Evolutionary conservation across 1,140 invertebrate genomes (phyloP), one percentile per base, ranked within the genome.

Genomic region (Eueides isabella): DNA sequence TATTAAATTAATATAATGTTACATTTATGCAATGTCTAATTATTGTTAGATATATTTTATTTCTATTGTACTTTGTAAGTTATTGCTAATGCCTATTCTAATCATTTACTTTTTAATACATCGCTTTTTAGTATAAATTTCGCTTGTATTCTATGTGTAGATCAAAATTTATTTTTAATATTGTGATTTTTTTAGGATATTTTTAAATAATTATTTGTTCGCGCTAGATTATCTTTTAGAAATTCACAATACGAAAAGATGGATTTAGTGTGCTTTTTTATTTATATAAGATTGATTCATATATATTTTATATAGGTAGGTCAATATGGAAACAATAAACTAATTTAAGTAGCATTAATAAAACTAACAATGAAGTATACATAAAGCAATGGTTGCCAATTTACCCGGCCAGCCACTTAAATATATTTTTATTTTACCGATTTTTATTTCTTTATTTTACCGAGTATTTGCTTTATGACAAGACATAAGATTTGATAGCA

Each of bases 21-120:
- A 74, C 33, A 72, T 72, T 63, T 73, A 63, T 73, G 19, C 48
- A 72, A 64, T 72, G 28, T 68, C 19, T 41, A 44, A 68, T 38
- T 55, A 61, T 64, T 74, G 66, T 68, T 73, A 67, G 16, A 55
- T 62, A 61, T 55, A 55, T 55, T 55, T 55, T 55, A 55, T 26
- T 55, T 55, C 23, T 55, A 55, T 23, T 12, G 2, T 55, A 55
- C 5, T 3, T 55, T 55, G 48, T 55, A 55, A 23, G 48, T 55
- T 55, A 2, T 23, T 55, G 41, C 19, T 55, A 55, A 26, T 55
- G 44, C 19, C 19, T 12, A 38, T 55, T 7, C 23, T 12, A 9
- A 26, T 11, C 9, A n/a, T 23, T 55, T 26, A 6, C 9, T 48
- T 38, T 38, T 38, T 3, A 38, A 38, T 55, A 3, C 23, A 11